These are phyloP conservation scores for Trichoplusia ni DNA, from an alignment of 1,140 invertebrate genomes.

Conservation along the genomic window DNA sequence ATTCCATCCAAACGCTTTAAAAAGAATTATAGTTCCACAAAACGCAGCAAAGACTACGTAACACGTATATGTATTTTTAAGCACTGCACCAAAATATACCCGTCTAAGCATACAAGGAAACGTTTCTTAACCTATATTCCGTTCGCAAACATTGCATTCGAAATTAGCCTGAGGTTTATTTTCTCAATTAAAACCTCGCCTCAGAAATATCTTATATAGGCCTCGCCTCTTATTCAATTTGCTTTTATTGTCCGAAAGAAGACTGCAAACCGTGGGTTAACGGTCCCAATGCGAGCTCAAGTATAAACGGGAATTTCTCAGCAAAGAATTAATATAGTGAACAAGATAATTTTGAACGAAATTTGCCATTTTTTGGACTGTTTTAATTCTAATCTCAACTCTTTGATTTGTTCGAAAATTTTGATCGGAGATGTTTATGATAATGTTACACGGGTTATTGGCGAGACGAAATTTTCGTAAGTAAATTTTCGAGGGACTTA, in stretches of 20 bases:
- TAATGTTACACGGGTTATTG: neutral
- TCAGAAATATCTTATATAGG: conserved; percentile 36
- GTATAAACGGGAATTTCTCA: conserved; percentile 32
- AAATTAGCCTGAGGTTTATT: conserved; percentile 29
- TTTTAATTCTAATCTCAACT: conserved; percentile 25
- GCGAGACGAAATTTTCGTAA: neutral
- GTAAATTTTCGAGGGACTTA: too few species aligned
- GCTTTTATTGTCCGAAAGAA: conserved; percentile 50
- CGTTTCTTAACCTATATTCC: conserved; percentile 2
- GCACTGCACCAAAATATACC: neutral
- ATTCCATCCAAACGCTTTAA: too few species aligned
- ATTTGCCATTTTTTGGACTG: conserved; percentile 28
- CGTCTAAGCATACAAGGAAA: neutral
- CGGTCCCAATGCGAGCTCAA: conserved; percentile 19
- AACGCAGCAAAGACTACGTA: too few species aligned
- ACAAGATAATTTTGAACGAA: conserved; percentile 30
- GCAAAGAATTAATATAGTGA: conserved; percentile 37
- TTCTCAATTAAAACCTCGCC: conserved; percentile 40
- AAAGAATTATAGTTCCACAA: too few species aligned
- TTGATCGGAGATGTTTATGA: conserved; percentile 3
- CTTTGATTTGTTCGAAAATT: conserved; percentile 21
- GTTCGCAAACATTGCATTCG: conserved; percentile 11
- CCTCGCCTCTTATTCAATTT: conserved; percentile 39
- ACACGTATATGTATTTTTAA: neutral
- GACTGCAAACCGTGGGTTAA: conserved; percentile 42